Evolutionary conservation across 2,888 invertebrate genomes (phyloP).

Genomic region (Meghimatium bilineatum): DNA sequence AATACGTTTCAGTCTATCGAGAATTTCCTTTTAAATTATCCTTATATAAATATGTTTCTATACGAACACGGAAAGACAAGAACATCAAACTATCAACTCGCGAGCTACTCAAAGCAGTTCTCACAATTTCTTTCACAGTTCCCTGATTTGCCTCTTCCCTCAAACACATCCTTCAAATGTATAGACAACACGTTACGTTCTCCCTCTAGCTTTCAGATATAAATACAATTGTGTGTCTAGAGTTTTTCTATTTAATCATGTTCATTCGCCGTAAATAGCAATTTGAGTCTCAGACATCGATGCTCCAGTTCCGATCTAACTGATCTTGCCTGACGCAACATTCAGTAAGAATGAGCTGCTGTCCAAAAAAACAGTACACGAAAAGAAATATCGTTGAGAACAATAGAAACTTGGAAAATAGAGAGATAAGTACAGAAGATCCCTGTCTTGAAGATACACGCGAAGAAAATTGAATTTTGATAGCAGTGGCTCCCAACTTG

Average conservation of each 20-base stretch:
- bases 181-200: not conserved
- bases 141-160: not conserved
- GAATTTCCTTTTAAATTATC: too few relatives aligned
- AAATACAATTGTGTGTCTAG: not conserved
- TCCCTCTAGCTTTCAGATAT: not conserved
- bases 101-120: too few relatives aligned
- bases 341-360: not conserved
- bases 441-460: not conserved
- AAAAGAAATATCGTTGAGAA: not conserved
- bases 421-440: not conserved
- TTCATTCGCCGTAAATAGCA: slow-evolving; percentile 6
- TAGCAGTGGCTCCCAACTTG: too few relatives aligned
- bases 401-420: not conserved
- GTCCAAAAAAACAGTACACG: not conserved
- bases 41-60: too few relatives aligned
- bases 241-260: slow-evolving; percentile 11
- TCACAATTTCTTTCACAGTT: too few relatives aligned
- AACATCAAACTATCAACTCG: too few relatives aligned
- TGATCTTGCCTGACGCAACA: not conserved
- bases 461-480: too few relatives aligned
- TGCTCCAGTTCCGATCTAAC: not conserved
- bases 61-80: too few relatives aligned
- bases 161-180: not conserved
- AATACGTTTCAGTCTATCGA: too few relatives aligned
- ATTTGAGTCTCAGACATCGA: not conserved